Conservation (phyloP, 2,113 vertebrate species). For the Neotragus moschatus region DNA sequence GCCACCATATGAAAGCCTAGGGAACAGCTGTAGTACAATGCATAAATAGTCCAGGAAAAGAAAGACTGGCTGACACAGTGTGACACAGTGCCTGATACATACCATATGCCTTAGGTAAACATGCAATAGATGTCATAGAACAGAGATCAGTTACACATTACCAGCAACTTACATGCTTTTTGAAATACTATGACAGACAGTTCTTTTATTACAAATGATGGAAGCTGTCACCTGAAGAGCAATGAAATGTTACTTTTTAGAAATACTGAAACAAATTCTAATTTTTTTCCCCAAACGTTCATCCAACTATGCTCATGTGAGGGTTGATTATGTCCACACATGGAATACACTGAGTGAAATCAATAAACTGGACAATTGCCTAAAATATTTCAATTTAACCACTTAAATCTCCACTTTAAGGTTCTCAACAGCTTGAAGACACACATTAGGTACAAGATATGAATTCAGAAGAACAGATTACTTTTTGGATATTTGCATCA, state of each 20-base stretch:
- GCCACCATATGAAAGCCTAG: background rate
- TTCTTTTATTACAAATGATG: background rate
- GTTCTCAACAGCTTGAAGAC: background rate
- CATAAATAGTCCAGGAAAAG: background rate
- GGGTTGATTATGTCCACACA: background rate
- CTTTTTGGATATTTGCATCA: background rate
- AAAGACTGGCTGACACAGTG: background rate
- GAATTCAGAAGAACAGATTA: background rate
- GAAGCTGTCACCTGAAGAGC: background rate
- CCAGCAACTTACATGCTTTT: background rate
- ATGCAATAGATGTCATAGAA: background rate
- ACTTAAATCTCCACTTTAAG: background rate
- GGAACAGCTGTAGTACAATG: background rate
- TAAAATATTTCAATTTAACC: slow-evolving; percentile 12
- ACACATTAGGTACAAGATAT: background rate
- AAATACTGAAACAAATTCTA: background rate
- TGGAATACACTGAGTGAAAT: background rate
- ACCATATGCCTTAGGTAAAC: background rate
- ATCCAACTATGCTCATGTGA: background rate
- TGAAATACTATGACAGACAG: background rate
- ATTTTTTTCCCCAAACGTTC: background rate
- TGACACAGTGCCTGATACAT: background rate
- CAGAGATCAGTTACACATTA: background rate
- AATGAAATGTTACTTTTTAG: background rate
- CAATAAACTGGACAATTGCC: background rate